These are phyloP conservation scores for Micromesistius poutassou DNA, from an alignment of 2,797 vertebrate genomes.

Conservation along the genomic window DNA sequence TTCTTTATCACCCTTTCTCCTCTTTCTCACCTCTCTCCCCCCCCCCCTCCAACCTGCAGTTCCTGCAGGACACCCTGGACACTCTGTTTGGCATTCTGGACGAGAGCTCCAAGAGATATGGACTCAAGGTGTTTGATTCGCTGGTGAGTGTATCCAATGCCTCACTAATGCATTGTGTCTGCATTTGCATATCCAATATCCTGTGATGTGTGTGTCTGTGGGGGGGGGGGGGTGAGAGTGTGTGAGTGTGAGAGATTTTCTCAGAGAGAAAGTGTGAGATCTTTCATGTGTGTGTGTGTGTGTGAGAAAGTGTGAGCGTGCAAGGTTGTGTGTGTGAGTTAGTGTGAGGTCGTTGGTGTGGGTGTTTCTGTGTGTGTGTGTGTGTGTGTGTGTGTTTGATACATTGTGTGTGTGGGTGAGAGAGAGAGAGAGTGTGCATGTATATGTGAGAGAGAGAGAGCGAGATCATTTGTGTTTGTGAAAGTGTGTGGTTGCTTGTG, in stretches of 20 bases:
- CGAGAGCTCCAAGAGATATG: conserved; percentile 63
- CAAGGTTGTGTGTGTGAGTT: not conserved
- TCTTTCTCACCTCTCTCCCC: not conserved
- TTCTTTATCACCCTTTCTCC: not conserved
- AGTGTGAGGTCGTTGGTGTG: not conserved
- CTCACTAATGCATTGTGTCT: not conserved
- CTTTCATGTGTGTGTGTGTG: too few species aligned
- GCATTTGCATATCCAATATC: not conserved
- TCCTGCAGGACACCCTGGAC: not conserved
- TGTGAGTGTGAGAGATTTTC: too few species aligned
- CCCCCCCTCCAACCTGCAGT: not conserved
- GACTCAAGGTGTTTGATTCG: conserved; percentile 78
- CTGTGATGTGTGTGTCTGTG: not conserved
- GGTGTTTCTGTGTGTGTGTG: too few species aligned
- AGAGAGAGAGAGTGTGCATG: not conserved
- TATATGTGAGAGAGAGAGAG: not conserved
- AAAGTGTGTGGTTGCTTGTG: not conserved
- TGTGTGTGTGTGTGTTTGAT: not conserved
- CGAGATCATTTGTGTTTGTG: too few species aligned
- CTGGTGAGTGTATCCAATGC: conserved; percentile 77
- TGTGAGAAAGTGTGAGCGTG: too few species aligned
- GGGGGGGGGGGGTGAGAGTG: too few species aligned
- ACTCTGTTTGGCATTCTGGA: conserved; percentile 67
- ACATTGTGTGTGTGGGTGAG: not conserved
- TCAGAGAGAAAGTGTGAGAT: not conserved